Evolutionary conservation across 2,888 invertebrate species (phyloP).

Genomic region (Gortyna flavago): DNA sequence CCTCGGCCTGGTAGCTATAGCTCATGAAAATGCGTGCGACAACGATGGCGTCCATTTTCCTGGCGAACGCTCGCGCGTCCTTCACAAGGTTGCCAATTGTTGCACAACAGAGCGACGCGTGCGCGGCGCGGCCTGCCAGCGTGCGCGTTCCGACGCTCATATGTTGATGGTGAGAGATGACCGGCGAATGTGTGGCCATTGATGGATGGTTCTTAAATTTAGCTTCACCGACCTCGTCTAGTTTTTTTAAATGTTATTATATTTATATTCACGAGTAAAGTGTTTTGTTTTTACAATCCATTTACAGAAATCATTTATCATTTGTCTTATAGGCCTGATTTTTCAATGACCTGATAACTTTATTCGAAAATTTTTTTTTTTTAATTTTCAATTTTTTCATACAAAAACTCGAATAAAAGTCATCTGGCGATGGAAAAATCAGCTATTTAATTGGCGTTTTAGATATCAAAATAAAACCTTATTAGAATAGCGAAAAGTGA

Average conservation of each 20-base stretch:
- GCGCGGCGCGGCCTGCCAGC: slow-evolving; percentile 33
- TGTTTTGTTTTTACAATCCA: not conserved
- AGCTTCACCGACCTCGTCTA: too few species aligned
- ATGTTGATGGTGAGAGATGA: slow-evolving; percentile 14
- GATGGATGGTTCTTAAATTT: too few species aligned
- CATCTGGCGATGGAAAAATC: too few species aligned
- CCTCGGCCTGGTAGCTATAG: slow-evolving; percentile 57
- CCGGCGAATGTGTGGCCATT: not conserved
- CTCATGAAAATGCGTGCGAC: slow-evolving; percentile 75
- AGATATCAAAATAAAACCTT: not conserved
- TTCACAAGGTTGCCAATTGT: slow-evolving; percentile 85
- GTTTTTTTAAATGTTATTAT: not conserved
- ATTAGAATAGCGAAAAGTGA: not conserved
- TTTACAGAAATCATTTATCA: not conserved
- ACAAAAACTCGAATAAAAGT: too few species aligned
- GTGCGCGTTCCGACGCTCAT: slow-evolving; percentile 18
- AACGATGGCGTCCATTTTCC: slow-evolving; percentile 74
- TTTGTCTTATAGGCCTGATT: too few species aligned
- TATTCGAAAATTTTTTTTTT: too few species aligned
- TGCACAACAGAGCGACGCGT: slow-evolving; percentile 69
- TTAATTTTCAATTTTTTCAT: too few species aligned
- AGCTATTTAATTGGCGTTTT: not conserved
- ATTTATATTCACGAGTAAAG: not conserved
- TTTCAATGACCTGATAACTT: too few species aligned
- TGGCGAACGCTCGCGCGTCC: slow-evolving; percentile 79